These are phyloP conservation scores for Stercorarius parasiticus DNA, from an alignment of 2,113 vertebrate genomes.

Conservation along the genomic window DNA sequence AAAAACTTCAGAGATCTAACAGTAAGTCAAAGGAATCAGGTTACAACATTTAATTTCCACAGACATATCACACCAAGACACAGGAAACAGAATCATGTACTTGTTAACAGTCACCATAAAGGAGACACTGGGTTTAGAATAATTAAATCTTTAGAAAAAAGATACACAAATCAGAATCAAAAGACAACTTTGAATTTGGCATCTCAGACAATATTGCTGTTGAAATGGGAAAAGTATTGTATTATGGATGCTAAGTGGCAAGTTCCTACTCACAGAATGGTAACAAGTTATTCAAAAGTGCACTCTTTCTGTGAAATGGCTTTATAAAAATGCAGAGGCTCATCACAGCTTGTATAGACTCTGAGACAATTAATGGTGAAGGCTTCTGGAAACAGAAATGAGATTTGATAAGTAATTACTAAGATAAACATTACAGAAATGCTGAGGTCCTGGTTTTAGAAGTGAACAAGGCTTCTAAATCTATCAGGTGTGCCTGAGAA, in stretches of 20 bases:
- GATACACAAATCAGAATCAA: not conserved
- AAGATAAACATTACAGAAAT: conserved; percentile 26
- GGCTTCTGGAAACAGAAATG: conserved; percentile 15
- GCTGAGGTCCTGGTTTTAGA: conserved; percentile 8
- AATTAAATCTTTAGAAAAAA: not conserved
- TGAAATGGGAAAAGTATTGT: not conserved
- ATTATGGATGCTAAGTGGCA: not conserved
- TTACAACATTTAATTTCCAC: not conserved
- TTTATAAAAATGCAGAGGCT: conserved; percentile 4
- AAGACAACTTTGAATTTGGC: not conserved
- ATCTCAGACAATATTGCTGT: not conserved
- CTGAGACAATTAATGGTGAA: conserved; percentile 7
- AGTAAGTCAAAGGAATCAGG: not conserved
- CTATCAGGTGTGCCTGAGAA: not conserved
- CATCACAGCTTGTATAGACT: not conserved
- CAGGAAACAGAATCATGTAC: not conserved
- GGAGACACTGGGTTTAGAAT: not conserved
- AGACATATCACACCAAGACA: not conserved
- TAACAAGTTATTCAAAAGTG: not conserved
- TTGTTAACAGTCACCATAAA: not conserved
- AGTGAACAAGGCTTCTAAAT: not conserved
- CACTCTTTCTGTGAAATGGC: not conserved
- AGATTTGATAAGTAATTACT: conserved; percentile 25
- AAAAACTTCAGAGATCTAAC: not conserved
- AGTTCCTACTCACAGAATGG: not conserved